Conservation (phyloP, 2,113 vertebrate genomes). For the Corythoichthys intestinalis region DNA sequence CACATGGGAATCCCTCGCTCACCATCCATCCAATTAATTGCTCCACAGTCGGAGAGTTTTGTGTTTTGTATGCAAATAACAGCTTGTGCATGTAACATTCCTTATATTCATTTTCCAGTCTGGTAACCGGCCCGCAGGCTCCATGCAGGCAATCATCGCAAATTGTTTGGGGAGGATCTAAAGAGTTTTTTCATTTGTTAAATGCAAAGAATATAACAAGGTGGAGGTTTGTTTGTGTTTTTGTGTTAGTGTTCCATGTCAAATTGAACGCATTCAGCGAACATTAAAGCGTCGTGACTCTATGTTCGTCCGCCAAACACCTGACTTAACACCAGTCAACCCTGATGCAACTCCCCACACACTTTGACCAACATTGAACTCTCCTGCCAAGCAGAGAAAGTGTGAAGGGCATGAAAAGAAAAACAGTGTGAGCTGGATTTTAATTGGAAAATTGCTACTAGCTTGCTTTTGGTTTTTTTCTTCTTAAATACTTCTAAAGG, state of each 20-base stretch:
- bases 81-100: not conserved
- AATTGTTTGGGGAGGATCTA: not conserved
- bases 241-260: not conserved
- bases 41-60: not conserved
- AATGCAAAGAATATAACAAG: not conserved
- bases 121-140: not conserved
- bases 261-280: not conserved
- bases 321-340: not conserved
- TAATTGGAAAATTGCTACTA: not conserved
- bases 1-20: not conserved
- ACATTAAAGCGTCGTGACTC: not conserved
- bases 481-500: not conserved
- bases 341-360: not conserved
- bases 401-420: slow-evolving; percentile 1
- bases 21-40: not conserved
- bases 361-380: not conserved
- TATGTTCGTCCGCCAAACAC: not conserved
- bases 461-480: not conserved
- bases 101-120: not conserved
- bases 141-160: not conserved
- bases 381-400: not conserved
- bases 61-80: not conserved
- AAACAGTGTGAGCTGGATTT: not conserved
- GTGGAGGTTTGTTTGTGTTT: not conserved
- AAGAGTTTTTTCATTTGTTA: not conserved